A percentile compares a stretch with the other conserved stretches of the same genome.
phyloP scores from a whole-genome alignment of 1,140 invertebrate genomes.

The Pemphigus obesinymphae region DNA sequence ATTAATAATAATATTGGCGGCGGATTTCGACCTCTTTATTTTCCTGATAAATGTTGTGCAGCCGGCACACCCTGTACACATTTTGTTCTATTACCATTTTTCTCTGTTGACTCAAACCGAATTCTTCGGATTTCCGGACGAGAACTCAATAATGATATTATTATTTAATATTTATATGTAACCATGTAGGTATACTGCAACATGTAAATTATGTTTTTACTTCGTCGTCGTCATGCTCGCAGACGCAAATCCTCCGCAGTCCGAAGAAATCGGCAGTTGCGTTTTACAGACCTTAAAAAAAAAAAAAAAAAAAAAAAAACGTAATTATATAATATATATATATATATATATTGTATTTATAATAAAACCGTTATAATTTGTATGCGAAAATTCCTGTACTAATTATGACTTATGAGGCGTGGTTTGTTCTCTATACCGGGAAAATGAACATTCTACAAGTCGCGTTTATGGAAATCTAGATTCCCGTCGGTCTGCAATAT shows the following conservation, averaged over 20 bases:
- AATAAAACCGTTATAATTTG: neutral
- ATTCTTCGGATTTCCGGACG: neutral
- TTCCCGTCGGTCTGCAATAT: neutral
- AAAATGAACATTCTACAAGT: constrained; percentile 24
- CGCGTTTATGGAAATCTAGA: constrained; percentile 29
- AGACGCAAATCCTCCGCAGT: neutral
- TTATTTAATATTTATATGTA: neutral
- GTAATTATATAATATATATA: neutral
- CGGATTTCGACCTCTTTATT: too few relatives aligned
- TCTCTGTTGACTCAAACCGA: neutral
- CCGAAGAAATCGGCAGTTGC: neutral
- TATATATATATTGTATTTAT: neutral
- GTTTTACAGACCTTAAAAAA: constrained; percentile 1
- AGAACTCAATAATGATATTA: neutral
- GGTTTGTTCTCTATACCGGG: neutral
- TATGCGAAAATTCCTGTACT: neutral
- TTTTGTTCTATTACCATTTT: too few relatives aligned
- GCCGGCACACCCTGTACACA: too few relatives aligned
- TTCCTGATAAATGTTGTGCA: too few relatives aligned
- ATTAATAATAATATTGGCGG: too few relatives aligned
- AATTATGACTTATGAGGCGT: neutral
- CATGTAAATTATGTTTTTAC: neutral
- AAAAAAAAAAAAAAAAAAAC: constrained; percentile 3
- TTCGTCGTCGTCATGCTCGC: neutral
- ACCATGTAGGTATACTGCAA: neutral